Conservation (phyloP, 2,888 invertebrate species). For the Heliconius ethilla region DNA sequence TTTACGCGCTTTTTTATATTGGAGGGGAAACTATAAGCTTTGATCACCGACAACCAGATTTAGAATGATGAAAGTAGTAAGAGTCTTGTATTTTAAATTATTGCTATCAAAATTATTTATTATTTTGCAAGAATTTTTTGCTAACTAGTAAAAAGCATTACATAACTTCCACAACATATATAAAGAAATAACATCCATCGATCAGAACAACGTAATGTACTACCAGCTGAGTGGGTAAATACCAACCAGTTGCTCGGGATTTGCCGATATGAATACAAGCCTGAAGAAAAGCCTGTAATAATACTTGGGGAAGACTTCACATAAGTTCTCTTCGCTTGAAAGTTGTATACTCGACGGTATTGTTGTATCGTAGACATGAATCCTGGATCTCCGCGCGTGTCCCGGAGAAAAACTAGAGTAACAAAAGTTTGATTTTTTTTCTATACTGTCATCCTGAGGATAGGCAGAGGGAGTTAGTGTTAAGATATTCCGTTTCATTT, state of each 20-base stretch:
- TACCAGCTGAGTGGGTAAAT: constrained; percentile 6
- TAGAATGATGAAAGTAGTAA: too few relatives aligned
- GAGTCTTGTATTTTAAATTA: too few relatives aligned
- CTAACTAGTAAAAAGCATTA: background rate
- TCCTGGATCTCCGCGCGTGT: constrained; percentile 27
- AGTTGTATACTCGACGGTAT: constrained; percentile 51
- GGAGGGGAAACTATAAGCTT: too few relatives aligned
- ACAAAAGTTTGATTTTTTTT: too few relatives aligned
- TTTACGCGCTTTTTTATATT: too few relatives aligned
- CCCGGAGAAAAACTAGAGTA: constrained; percentile 27
- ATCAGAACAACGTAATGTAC: background rate
- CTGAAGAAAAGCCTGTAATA: constrained; percentile 45
- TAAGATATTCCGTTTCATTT: too few relatives aligned
- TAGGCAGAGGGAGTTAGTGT: background rate
- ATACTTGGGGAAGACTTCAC: constrained; percentile 49
- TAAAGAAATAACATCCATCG: background rate
- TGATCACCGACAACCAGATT: too few relatives aligned
- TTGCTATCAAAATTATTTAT: background rate
- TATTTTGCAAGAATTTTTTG: background rate
- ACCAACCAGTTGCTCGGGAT: constrained; percentile 28
- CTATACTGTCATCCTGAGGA: background rate
- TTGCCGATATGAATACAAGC: constrained; percentile 28
- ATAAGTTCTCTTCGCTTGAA: constrained; percentile 48
- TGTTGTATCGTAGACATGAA: constrained; percentile 33
- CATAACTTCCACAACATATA: background rate